Conservation (phyloP, 2,113 vertebrate species). For the Ahaetulla prasina region DNA sequence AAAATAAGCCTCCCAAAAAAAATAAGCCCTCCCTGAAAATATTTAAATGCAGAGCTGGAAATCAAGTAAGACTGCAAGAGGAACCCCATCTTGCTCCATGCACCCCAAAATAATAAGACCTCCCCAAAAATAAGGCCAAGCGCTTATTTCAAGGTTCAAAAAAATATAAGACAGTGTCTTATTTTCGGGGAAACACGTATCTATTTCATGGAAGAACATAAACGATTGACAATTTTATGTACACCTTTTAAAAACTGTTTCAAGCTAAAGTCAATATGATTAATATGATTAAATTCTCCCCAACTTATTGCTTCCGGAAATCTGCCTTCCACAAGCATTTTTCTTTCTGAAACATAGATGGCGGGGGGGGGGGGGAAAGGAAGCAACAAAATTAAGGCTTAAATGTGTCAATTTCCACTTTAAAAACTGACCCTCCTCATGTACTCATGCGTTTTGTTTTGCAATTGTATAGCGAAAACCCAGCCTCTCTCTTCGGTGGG, state of each 20-base stretch:
- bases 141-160: too few species aligned
- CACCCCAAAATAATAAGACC: too few species aligned
- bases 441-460: not conserved
- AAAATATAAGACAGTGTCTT: too few species aligned
- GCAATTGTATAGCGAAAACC: not conserved
- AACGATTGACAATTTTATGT: constrained; percentile 15
- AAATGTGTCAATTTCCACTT: not conserved
- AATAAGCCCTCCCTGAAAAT: too few species aligned
- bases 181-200: too few species aligned
- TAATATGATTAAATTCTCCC: not conserved
- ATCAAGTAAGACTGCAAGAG: too few species aligned
- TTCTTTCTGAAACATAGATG: not conserved
- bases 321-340: not conserved
- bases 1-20: too few species aligned
- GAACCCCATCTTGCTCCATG: too few species aligned
- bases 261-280: not conserved
- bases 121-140: too few species aligned
- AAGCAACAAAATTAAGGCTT: not conserved
- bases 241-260: not conserved
- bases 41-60: too few species aligned
- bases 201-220: not conserved
- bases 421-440: too few species aligned
- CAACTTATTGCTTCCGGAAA: not conserved
- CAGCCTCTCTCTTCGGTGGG: not conserved
- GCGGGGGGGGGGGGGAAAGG: too few species aligned